Conservation (phyloP, 2,888 invertebrate genomes). For the Eristalis pertinax region DNA sequence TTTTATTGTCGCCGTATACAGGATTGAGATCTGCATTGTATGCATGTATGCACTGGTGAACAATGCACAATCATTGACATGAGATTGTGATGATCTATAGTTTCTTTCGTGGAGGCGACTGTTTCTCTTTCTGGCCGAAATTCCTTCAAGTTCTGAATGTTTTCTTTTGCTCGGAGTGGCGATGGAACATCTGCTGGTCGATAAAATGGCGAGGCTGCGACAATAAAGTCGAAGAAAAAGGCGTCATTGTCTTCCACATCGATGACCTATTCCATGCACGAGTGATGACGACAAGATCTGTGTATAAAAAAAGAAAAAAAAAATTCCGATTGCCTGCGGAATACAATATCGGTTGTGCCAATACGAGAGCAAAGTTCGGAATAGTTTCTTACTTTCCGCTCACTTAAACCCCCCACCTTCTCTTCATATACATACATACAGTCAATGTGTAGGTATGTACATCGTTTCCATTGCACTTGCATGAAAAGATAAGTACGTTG, state of each 20-base stretch:
- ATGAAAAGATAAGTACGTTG: neutral
- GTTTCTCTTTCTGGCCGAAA: no score
- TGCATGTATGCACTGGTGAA: conserved; percentile 1
- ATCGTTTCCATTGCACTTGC: neutral
- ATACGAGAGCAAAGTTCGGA: neutral
- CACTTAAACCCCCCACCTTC: neutral
- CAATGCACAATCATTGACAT: conserved; percentile 22
- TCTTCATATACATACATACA: no score
- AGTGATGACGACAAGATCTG: neutral
- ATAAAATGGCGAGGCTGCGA: no score
- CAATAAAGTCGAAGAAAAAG: neutral
- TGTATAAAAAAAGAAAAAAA: no score
- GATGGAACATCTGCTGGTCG: no score
- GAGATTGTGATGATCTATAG: conserved; percentile 35
- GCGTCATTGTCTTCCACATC: neutral
- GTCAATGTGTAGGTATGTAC: no score
- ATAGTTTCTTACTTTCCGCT: neutral
- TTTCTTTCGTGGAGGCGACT: neutral
- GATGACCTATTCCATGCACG: neutral
- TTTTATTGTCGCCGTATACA: neutral
- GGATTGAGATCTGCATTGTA: neutral
- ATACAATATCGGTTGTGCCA: neutral
- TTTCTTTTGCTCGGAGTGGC: no score
- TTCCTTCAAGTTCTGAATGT: no score
- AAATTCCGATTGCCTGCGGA: neutral